Evolutionary conservation across 2,797 vertebrate genomes (phyloP).

Genomic region (Enoplosus armatus): DNA sequence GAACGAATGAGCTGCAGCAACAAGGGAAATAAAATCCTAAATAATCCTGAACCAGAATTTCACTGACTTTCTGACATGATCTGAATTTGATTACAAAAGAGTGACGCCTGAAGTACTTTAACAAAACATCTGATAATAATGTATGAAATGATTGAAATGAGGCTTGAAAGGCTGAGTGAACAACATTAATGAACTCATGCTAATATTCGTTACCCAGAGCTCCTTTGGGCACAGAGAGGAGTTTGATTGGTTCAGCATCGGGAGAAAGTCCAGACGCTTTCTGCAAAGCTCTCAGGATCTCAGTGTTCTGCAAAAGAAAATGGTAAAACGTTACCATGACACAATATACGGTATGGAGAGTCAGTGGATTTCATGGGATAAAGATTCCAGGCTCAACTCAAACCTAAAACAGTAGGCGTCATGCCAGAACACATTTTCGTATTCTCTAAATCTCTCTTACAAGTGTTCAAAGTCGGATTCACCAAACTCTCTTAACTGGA

Average conservation of each 20-base stretch:
- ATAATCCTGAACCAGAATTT: not conserved
- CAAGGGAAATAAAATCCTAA: not conserved
- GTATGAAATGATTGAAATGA: no score
- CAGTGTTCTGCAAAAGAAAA: slow-evolving; percentile 79
- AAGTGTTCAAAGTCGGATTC: not conserved
- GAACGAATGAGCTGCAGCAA: slow-evolving; percentile 75
- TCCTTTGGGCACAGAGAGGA: slow-evolving; percentile 82
- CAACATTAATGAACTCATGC: not conserved
- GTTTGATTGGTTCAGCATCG: slow-evolving; percentile 78
- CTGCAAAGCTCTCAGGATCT: slow-evolving; percentile 84
- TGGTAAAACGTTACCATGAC: not conserved
- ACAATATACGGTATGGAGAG: no score
- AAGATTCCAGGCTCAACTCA: no score
- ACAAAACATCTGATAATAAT: not conserved
- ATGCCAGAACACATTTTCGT: no score
- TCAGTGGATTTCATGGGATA: no score
- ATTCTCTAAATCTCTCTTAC: not conserved
- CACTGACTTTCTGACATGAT: fast-evolving
- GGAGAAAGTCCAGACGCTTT: slow-evolving; percentile 79
- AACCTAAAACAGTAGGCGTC: no score
- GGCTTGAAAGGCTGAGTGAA: not conserved
- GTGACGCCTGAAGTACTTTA: not conserved
- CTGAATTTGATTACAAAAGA: not conserved
- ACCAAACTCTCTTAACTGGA: no score
- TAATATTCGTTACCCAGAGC: slow-evolving; percentile 70